Evolutionary conservation across 2,888 invertebrate species (phyloP).

Genomic region (Aspidapion aeneum): DNA sequence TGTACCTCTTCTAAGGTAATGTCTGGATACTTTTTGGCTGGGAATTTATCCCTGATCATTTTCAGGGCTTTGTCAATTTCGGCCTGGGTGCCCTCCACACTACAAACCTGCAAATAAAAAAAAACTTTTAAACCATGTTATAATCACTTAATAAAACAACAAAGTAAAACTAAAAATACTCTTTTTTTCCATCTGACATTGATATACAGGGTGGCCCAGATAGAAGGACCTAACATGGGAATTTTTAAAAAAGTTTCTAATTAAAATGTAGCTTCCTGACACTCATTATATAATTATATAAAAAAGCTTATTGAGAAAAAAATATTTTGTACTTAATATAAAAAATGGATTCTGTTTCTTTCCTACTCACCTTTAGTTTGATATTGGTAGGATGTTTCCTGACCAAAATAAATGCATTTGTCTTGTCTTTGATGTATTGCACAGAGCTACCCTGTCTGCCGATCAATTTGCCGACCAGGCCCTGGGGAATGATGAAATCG

Average conservation of each 20-base stretch:
- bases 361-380: slow-evolving; percentile 66
- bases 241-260: too few relatives aligned
- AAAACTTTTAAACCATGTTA: too few relatives aligned
- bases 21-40: slow-evolving; percentile 73
- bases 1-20: slow-evolving; percentile 66
- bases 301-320: too few relatives aligned
- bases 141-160: too few relatives aligned
- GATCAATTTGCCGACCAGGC: slow-evolving; percentile 81
- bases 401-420: slow-evolving; percentile 72
- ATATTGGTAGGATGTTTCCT: slow-evolving; percentile 68
- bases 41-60: slow-evolving; percentile 83
- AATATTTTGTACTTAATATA: too few relatives aligned
- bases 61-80: slow-evolving; percentile 80
- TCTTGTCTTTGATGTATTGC: slow-evolving; percentile 73
- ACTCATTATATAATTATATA: too few relatives aligned
- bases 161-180: too few relatives aligned
- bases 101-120: slow-evolving; percentile 55
- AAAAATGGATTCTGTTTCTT: too few relatives aligned
- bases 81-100: slow-evolving; percentile 52
- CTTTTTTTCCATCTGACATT: too few relatives aligned
- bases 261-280: too few relatives aligned
- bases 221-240: too few relatives aligned
- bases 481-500: slow-evolving; percentile 72
- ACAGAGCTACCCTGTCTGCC: slow-evolving; percentile 81
- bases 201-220: too few relatives aligned